phyloP scores from a whole-genome alignment of 2,113 vertebrate species.

The Daubentonia madagascariensis region DNA sequence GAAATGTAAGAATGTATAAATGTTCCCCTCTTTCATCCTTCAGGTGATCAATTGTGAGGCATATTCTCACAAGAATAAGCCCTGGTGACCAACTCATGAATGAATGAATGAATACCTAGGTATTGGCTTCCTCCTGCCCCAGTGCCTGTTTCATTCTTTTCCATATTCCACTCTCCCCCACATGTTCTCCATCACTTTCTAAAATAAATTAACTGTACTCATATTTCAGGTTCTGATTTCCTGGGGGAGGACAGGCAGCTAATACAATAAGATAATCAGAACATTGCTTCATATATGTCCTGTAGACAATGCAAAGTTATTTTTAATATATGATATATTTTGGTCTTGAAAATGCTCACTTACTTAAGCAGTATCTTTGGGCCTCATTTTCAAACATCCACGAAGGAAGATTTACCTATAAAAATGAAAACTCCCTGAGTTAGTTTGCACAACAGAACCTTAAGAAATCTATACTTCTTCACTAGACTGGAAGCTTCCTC shows the following conservation, averaged over 20 bases:
- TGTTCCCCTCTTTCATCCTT: background rate
- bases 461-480: background rate
- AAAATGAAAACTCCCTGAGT: background rate
- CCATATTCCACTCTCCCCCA: background rate
- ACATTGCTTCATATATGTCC: background rate
- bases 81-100: background rate
- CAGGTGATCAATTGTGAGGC: background rate
- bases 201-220: background rate
- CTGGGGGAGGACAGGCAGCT: background rate
- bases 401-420: background rate
- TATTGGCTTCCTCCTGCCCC: background rate
- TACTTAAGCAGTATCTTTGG: background rate
- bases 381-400: background rate
- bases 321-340: background rate
- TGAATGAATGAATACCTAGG: no score
- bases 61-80: background rate
- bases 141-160: background rate
- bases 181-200: background rate
- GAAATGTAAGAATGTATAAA: background rate
- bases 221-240: background rate
- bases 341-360: background rate
- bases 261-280: background rate
- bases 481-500: background rate
- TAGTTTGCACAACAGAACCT: background rate
- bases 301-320: background rate